Base-by-base conservation (phyloP, 2,113 vertebrate species). In the Eurypyga helias region DNA sequence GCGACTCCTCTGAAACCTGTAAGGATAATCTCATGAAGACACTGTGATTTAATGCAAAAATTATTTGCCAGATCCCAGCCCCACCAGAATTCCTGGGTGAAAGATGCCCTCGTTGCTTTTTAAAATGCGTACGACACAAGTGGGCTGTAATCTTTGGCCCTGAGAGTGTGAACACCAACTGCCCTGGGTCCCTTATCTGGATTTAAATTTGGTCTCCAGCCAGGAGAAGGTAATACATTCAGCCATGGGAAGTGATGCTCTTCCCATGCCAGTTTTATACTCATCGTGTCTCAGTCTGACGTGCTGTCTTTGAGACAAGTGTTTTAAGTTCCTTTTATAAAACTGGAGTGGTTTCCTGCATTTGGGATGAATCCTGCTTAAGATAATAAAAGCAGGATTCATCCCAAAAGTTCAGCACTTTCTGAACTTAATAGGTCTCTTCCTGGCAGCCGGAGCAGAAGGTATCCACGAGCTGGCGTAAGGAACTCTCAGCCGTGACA, bases 1-100 rank as follows among this genome's bases (percentile, higher is more conserved):
- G 45, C 72, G 0, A 5, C 33, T 62, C 46, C 48, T 19, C 21
- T 51, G 34, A 48, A 76, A 76, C 29, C 0, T 0, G 33, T 69
- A 29, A 36, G 51, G 36, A 38, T 25, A 45, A 51, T 20, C 54
- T 61, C 45, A 17, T 14, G 10, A 29, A 51, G 13, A 23, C 4
- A 2, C n/a, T n/a, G 45, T 41, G 65, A 61, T 67, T 67, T 16
- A 31, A 48, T 45, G 34, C 12, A 38, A 33, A 33, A 70, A n/a
- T 67, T 45, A 48, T 46, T 62, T 78, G 26, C 18, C 36, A 38
- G 34, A 4, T 45, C 23, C 17, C 3, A 28, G 41, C 15, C 5
- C 36, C 14, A 29, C 20, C 16, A 45, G 49, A 55, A 25, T 21
- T 65, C 34, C 48, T 20, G 13, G 19, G 21, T 64, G 33, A 26